Conservation (phyloP, 2,113 vertebrate genomes). For the Pungitius pungitius region DNA sequence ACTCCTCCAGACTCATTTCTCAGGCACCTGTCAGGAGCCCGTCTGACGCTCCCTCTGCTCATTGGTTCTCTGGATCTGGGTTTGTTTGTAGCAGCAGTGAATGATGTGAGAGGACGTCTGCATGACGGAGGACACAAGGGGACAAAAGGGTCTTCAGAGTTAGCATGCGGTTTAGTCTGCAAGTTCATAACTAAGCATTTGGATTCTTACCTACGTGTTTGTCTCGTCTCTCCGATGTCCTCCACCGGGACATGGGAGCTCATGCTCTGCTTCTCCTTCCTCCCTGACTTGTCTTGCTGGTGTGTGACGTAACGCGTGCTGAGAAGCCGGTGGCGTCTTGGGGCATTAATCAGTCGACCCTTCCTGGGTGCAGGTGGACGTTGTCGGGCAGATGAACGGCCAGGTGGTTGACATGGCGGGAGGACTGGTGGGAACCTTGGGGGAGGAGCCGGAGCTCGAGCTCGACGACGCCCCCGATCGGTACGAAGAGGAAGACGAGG, state of each 20-base stretch:
- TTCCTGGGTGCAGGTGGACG: constrained; percentile 73
- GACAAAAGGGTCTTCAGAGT: constrained; percentile 36
- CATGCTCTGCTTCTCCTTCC: constrained; percentile 16
- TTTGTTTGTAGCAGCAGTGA: constrained; percentile 65
- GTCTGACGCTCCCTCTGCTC: constrained; percentile 23
- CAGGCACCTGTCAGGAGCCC: constrained; percentile 6
- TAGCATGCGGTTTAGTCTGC: constrained; percentile 54
- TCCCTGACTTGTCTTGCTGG: constrained; percentile 1
- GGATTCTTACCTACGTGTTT: constrained; percentile 48
- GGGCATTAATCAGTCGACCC: not conserved
- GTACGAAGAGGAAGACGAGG: constrained; percentile 78
- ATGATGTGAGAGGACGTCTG: constrained; percentile 58
- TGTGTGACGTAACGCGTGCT: not conserved
- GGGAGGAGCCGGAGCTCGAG: constrained; percentile 82
- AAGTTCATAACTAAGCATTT: constrained; percentile 38
- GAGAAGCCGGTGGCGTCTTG: not conserved
- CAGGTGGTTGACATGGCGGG: constrained; percentile 80
- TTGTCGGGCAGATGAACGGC: constrained; percentile 81
- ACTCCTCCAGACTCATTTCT: constrained; percentile 12
- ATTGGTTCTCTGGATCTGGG: constrained; percentile 49
- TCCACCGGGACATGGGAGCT: constrained; percentile 21
- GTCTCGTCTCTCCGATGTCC: constrained; percentile 20
- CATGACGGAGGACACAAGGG: constrained; percentile 41
- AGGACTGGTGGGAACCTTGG: constrained; percentile 67
- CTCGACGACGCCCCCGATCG: constrained; percentile 81